Percentiles rank a stretch among this genome's conserved stretches.
phyloP scores from a whole-genome alignment of 2,888 invertebrate genomes.

The Notodonta ziczac region DNA sequence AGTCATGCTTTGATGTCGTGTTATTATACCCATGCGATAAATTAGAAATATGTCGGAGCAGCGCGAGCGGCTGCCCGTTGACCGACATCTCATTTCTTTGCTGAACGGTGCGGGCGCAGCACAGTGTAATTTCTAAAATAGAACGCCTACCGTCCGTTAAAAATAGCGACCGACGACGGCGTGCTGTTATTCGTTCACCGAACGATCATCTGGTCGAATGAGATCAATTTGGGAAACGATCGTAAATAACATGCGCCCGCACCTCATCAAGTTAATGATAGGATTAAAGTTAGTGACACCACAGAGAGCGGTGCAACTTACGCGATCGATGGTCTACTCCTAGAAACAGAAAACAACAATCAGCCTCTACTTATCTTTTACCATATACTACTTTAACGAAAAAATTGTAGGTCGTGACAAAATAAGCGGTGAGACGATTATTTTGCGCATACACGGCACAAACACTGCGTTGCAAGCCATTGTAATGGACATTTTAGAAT shows the following conservation, averaged over 20 bases:
- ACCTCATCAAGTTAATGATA: conserved; percentile 71
- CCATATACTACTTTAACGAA: conserved; percentile 61
- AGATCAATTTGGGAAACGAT: conserved; percentile 49
- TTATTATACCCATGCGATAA: conserved; percentile 63
- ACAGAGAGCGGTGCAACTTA: conserved; percentile 84
- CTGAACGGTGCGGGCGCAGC: conserved; percentile 77
- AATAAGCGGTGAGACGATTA: conserved; percentile 73
- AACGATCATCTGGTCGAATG: conserved; percentile 61
- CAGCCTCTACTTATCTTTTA: conserved; percentile 73
- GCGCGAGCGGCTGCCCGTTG: conserved; percentile 61
- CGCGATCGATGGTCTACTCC: conserved; percentile 85
- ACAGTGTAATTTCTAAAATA: conserved; percentile 68
- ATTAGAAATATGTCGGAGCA: conserved; percentile 58
- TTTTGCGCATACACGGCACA: conserved; percentile 70
- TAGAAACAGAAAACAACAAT: conserved; percentile 85
- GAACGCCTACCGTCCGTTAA: conserved; percentile 68
- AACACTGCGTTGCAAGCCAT: conserved; percentile 66
- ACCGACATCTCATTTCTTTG: conserved; percentile 73
- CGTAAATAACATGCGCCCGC: conserved; percentile 66
- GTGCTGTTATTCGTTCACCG: conserved; percentile 54
- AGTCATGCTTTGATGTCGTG: conserved; percentile 69
- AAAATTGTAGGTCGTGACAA: conserved; percentile 55
- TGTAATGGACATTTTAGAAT: conserved; percentile 54
- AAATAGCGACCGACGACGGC: conserved; percentile 67
- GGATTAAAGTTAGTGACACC: conserved; percentile 81